Percentiles rank a stretch among this genome's conserved stretches.
Conservation (phyloP, 2,797 vertebrate genomes). For the Pseudotriccus pelzelni region DNA sequence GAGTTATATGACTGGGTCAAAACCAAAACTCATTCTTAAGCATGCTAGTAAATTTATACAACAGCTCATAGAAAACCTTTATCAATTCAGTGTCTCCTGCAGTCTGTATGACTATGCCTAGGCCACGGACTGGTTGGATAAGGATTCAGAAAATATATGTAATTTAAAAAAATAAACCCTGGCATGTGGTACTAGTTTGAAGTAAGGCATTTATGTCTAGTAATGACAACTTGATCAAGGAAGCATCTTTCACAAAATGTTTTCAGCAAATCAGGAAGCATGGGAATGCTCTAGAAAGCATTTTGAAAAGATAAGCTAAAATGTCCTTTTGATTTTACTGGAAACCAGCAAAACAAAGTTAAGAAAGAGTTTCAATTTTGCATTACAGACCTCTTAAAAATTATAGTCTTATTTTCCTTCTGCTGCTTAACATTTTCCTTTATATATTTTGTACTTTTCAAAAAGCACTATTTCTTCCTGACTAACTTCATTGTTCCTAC, state of each 20-base stretch:
- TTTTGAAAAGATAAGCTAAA: neutral
- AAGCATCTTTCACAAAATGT: neutral
- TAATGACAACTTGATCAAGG: neutral
- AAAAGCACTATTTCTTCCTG: neutral
- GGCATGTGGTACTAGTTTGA: neutral
- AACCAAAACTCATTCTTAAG: neutral
- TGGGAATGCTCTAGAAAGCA: neutral
- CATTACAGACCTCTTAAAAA: neutral
- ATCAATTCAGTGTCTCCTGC: neutral
- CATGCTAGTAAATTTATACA: neutral
- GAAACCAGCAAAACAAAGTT: neutral
- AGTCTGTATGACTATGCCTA: neutral
- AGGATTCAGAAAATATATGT: neutral
- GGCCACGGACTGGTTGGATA: neutral
- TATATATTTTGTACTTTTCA: neutral
- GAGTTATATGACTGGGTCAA: neutral
- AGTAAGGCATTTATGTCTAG: neutral
- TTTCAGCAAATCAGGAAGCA: neutral
- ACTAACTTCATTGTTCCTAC: neutral
- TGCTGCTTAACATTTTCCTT: neutral
- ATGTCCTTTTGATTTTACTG: neutral
- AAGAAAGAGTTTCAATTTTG: neutral
- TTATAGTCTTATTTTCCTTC: neutral
- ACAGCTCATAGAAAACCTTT: neutral
- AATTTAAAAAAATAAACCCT: neutral